Base-by-base conservation (phyloP, 2,888 invertebrate genomes). In the Hyalella azteca region DNA sequence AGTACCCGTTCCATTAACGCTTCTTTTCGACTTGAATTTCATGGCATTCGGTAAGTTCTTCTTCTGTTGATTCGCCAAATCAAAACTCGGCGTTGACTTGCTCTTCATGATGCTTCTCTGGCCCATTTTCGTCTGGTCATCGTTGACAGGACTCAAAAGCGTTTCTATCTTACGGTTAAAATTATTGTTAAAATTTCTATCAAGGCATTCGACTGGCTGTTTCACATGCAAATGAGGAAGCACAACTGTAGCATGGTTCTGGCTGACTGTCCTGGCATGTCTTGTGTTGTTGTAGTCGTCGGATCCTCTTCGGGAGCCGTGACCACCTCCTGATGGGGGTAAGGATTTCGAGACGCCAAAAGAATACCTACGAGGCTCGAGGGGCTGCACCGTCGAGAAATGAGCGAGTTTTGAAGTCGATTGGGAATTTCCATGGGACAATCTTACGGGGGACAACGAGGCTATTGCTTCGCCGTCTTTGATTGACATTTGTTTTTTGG, bases 81-180 rank as follows among this genome's bases (percentile, higher is more conserved):
- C 66, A 66, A 66, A 66, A 19, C 66, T 66, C 36, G 66, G 29
- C 19, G 66, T 66, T 19, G 66, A 66, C 19, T 66, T 66, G 15
- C 66, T 66, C 19, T 66, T 66, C 19, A 36, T 66, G 3, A 66
- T 66, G 66, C 66, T 66, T n/a, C 39, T 66, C 32, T 66, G 66
- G 29, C 29, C 11, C 9, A 9, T 45, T 9, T 11, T 45, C 15
- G 45, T 45, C 9, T 45, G 9, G 45, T 15, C 15, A 11, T 45
- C 45, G 45, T 45, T 45, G 45, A 15, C 45, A 9, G 9, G 9
- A 15, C 45, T 15, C 45, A n/a, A n/a, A n/a, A n/a, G n/a, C n/a
- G n/a, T n/a, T n/a, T n/a, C n/a, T n/a, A n/a, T n/a, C n/a, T n/a
- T 54, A 54, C 29, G 9, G 26, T 54, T 32, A 36, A 19, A 2